These are phyloP conservation scores for Pantherophis alleghaniensis DNA, from an alignment of 2,797 vertebrate species.

Conservation along the genomic window DNA sequence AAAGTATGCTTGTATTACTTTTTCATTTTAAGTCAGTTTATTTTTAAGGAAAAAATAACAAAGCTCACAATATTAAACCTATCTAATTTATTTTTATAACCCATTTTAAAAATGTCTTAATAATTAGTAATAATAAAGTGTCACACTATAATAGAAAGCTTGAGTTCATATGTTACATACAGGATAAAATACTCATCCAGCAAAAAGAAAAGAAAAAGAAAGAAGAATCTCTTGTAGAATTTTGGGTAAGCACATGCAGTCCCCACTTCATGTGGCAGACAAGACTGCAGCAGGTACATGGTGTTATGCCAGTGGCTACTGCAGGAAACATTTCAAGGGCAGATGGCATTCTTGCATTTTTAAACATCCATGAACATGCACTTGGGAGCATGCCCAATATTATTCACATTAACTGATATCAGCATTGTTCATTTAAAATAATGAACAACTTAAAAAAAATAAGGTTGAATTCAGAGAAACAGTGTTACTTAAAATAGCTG, in stretches of 20 bases:
- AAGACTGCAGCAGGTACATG: neutral
- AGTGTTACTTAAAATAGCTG: neutral
- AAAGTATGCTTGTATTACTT: neutral
- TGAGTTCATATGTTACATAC: neutral
- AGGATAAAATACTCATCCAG: neutral
- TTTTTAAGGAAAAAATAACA: neutral
- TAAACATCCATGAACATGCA: neutral
- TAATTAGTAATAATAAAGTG: neutral
- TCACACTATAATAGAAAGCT: neutral
- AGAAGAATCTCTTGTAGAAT: neutral
- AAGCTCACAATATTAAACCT: neutral
- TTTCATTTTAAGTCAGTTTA: constrained; percentile 6
- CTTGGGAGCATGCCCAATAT: neutral
- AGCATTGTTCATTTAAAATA: neutral
- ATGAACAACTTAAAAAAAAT: neutral
- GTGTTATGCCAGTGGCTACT: neutral
- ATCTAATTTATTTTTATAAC: neutral
- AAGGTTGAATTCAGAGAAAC: neutral
- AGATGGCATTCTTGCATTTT: neutral
- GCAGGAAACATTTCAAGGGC: constrained; percentile 1
- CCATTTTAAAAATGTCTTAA: neutral
- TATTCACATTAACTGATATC: neutral
- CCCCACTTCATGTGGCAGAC: neutral
- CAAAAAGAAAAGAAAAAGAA: neutral
- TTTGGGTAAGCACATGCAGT: neutral